Conservation (phyloP, 2,113 vertebrate species). For the Hippotragus niger region DNA sequence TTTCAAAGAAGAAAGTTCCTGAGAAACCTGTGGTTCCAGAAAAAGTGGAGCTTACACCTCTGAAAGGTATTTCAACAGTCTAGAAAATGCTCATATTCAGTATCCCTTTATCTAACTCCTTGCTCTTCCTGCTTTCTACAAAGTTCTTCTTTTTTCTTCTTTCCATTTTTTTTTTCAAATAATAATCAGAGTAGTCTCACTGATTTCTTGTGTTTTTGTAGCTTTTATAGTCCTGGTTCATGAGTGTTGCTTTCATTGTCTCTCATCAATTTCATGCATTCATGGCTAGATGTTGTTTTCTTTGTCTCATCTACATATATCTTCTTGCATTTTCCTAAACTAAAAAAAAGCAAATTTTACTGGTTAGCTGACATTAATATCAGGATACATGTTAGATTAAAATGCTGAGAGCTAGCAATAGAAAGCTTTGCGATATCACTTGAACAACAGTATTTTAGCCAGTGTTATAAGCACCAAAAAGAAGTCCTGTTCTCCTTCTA, state of each 20-base stretch:
- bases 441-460: neutral
- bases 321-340: constrained; percentile 32
- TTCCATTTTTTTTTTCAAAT: neutral
- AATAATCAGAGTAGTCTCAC: neutral
- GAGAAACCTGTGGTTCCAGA: constrained; percentile 79
- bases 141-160: neutral
- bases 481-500: neutral
- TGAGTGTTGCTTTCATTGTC: constrained; percentile 42
- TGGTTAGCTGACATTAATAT: neutral
- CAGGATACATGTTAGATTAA: neutral
- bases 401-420: neutral
- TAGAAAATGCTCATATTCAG: neutral
- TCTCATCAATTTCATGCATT: constrained; percentile 51
- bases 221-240: neutral
- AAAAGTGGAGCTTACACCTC: constrained; percentile 80
- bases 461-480: neutral
- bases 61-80: constrained; percentile 79
- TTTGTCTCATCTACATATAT: constrained; percentile 25
- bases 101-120: neutral
- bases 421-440: neutral
- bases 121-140: neutral
- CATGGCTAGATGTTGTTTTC: neutral
- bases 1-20: constrained; percentile 78
- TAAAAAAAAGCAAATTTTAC: neutral
- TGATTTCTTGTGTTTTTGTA: constrained; percentile 38